Conservation (phyloP, 2,113 vertebrate species). For the Climacteris rufus region DNA sequence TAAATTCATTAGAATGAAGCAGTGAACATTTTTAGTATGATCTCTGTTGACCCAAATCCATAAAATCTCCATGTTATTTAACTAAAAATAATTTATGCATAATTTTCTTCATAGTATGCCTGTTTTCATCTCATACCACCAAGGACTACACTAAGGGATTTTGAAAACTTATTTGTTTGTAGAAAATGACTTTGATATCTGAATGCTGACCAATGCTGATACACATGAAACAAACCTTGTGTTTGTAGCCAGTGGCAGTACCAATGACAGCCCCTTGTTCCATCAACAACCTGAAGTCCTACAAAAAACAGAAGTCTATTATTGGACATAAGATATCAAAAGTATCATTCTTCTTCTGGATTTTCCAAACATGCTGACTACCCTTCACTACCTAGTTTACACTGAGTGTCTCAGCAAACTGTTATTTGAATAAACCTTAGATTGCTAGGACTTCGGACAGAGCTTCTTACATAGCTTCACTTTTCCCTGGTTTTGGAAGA, state of each 20-base stretch:
- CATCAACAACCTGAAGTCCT: neutral
- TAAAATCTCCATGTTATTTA: constrained; percentile 50
- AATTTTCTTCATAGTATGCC: neutral
- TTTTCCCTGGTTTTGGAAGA: neutral
- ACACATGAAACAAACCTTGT: neutral
- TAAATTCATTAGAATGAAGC: constrained; percentile 23
- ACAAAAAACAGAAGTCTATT: neutral
- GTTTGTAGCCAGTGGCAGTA: neutral
- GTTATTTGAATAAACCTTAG: neutral
- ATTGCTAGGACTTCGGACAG: neutral
- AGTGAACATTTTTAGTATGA: neutral
- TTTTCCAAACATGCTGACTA: neutral
- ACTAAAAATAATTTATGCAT: neutral
- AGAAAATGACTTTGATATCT: neutral
- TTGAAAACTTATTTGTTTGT: neutral
- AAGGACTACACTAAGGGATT: neutral
- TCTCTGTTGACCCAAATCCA: constrained; percentile 41
- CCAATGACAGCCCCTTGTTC: neutral
- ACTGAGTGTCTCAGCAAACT: neutral
- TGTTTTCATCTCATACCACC: neutral
- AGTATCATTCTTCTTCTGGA: neutral
- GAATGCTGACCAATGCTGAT: neutral
- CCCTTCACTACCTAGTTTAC: neutral
- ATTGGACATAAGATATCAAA: neutral
- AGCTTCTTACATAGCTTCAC: neutral